Base-by-base conservation (phyloP, 2,888 invertebrate species). In the Rotaria socialis region DNA sequence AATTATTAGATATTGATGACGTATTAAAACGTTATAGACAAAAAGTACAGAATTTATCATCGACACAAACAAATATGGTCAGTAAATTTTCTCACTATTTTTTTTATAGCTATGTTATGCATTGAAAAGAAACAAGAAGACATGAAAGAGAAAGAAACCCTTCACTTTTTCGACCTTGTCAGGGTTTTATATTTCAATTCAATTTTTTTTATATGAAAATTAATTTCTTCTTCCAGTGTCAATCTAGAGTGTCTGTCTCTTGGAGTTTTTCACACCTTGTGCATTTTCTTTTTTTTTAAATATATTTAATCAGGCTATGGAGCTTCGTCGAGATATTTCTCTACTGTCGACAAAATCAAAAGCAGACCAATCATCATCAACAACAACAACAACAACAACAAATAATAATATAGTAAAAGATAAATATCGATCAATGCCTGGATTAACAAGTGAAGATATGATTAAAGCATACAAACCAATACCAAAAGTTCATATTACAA, bases 371-470 rank as follows among this genome's bases (percentile, higher is more conserved):
- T 35, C 67, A 67, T 1, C 16, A 16, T 35, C 67, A 67, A 5
- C 16, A 4, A 35, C 67, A 67, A 19, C 67, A 35, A 19, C 35
- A 41, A 5, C 16, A 4, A 35, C 67, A 67, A 19, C 67, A 35
- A 19, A 19, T 19, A 41, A 11, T 19, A 67, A 41, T 67, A 35
- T 67, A 5, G 35, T 27, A 35, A 11, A 27, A 67, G 67, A 67
- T 67, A 80, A 80, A 80, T 80, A 80, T 80, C 47, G 80, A n/a
- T 41, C 47, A n/a, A 80, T 80, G 67, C 67, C 67, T 24, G 47
- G 41, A 7, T 4, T 47, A 43, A 80, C 80, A 80, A 43, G 47
- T 6, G 47, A 80, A 80, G 80, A 80, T 22, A 80, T 80, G 80
- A n/a, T 80, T n/a, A 24, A 80, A 47, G 80, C 24, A 43, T 80